Evolutionary conservation across 2,113 vertebrate species (phyloP), one percentile per base, ranked within the genome.

Genomic region (Petromus typicus): DNA sequence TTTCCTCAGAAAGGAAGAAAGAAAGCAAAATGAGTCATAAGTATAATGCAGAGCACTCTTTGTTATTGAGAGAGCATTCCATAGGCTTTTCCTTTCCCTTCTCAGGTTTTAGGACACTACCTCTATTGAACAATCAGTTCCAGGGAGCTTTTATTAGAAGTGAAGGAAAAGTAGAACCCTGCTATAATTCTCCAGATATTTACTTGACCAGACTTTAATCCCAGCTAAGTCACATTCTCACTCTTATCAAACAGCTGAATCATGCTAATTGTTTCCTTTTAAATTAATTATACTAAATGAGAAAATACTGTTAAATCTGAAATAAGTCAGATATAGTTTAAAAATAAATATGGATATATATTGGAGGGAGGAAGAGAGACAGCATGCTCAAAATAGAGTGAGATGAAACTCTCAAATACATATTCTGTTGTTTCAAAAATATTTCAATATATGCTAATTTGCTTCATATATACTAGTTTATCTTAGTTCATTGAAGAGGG

Each of bases 201-300:
- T 48, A 66, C 56, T 45, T 81, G 25, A 45, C 63, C 71, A 90
- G 63, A 40, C 9, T 79, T 89, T 48, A 89, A 73, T 14, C 40
- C 30, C 43, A 25, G 22, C 48, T 80, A 85, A 91, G 23, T 51
- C 32, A 79, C 71, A 37, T 86, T 88, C 64, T 71, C 13, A 80
- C 3, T 40, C 32, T 91, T 80, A 81, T 87, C 76, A 95, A 86
- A 48, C 7, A 48, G 37, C 64, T 86, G 81, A 81, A 86, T 86
- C 37, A 61, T n/a, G 32, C 14, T 85, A 66, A 48, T 40, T 57
- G 23, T 79, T n/a, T 87, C 67, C 66, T 90, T 93, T 91, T 80
- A 16, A 73, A 66, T 79, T 69, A 37, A 78, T 32, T 63, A n/a
- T 63, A 20, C 69, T 54, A 45, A 89, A 82, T 37, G 34, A 87